These are phyloP conservation scores for Colinus virginianus DNA, from an alignment of 2,113 vertebrate species.

Conservation along the genomic window DNA sequence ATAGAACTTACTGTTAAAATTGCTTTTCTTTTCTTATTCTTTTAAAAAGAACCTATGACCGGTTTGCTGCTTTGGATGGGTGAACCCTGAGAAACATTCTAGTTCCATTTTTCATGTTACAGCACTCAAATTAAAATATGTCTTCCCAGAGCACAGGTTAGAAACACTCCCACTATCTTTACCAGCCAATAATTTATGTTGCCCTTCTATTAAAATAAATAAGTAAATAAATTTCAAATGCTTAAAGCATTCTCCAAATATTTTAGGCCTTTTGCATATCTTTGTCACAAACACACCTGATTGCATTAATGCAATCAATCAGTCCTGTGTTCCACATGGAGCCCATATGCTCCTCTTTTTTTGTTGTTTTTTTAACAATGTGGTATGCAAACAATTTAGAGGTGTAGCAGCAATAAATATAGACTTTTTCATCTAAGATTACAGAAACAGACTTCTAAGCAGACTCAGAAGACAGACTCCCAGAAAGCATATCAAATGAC, in stretches of 20 bases:
- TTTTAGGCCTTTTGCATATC: background rate
- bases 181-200: background rate
- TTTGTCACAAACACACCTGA: background rate
- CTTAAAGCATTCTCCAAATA: background rate
- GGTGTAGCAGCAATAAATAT: background rate
- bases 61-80: background rate
- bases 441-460: background rate
- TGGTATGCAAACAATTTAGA: background rate
- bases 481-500: constrained; percentile 16
- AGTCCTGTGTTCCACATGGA: background rate
- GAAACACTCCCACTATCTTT: background rate
- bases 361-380: background rate
- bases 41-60: background rate
- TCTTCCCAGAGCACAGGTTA: background rate
- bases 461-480: background rate
- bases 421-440: background rate
- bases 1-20: background rate
- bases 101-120: background rate
- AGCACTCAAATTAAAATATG: background rate
- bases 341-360: background rate
- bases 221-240: background rate
- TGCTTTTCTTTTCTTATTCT: background rate
- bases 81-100: background rate
- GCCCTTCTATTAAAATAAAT: background rate
- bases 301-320: background rate